phyloP scores from a whole-genome alignment of 2,797 vertebrate species.

The Cryptoprocta ferox region DNA sequence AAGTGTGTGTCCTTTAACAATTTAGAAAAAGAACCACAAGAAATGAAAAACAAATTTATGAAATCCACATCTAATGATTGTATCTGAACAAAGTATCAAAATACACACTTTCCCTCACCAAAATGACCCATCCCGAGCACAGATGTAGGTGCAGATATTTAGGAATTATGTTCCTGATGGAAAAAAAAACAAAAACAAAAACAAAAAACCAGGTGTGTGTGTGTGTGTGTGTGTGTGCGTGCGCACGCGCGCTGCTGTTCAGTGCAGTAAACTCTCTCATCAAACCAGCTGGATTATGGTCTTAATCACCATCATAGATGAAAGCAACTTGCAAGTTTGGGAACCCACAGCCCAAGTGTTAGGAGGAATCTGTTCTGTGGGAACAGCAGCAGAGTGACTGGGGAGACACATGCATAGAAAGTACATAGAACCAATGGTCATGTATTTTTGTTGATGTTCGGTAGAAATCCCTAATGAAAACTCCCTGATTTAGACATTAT shows the following conservation, averaged over 20 bases:
- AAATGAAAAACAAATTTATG: neutral
- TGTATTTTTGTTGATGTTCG: neutral
- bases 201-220: too few species aligned
- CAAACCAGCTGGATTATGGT: neutral
- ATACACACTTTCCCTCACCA: neutral
- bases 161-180: neutral
- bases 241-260: neutral
- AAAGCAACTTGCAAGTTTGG: neutral
- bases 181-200: too few species aligned
- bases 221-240: too few species aligned
- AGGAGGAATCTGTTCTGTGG: neutral
- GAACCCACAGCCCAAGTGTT: neutral
- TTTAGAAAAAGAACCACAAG: neutral
- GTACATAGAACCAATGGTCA: neutral
- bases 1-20: neutral
- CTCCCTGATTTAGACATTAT: neutral
- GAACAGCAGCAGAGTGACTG: neutral
- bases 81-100: neutral
- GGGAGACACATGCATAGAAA: neutral
- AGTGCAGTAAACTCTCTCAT: neutral
- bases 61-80: neutral
- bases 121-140: neutral
- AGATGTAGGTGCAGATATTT: neutral
- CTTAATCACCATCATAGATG: neutral
- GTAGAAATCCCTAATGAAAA: slow-evolving; percentile 43